Percentiles rank a stretch among this genome's conserved stretches.
Evolutionary conservation across 2,113 vertebrate species (phyloP).

Genomic region (Gopherus evgoodei): DNA sequence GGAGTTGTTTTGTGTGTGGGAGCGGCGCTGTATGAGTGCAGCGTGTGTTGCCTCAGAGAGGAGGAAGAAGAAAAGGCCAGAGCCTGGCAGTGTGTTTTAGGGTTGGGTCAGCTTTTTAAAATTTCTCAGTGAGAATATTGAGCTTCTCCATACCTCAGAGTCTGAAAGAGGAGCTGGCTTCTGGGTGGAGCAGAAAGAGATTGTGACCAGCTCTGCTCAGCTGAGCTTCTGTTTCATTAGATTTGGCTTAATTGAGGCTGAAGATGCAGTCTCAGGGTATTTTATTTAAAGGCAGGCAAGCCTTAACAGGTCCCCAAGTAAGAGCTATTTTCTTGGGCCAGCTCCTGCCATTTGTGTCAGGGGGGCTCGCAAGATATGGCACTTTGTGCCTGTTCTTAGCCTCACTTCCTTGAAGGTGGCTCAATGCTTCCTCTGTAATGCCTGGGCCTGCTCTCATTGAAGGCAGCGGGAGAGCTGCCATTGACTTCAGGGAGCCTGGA

Average conservation of each 20-base stretch:
- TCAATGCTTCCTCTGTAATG: background rate
- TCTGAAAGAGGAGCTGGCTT: background rate
- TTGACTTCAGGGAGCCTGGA: background rate
- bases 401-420: background rate
- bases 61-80: background rate
- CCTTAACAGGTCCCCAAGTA: background rate
- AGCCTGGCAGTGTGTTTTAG: background rate
- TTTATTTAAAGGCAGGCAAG: background rate
- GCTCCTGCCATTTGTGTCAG: background rate
- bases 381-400: background rate
- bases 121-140: background rate
- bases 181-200: background rate
- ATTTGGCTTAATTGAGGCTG: background rate
- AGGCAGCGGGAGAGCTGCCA: background rate
- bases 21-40: background rate
- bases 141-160: background rate
- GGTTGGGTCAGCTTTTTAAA: background rate
- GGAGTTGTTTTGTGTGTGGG: background rate
- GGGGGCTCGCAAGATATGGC: background rate
- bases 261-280: background rate
- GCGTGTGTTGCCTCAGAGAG: background rate
- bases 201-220: background rate
- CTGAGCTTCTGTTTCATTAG: background rate
- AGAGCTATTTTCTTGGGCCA: background rate
- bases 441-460: accelerated